Conservation (phyloP, 2,888 invertebrate species). For the Chydorus sphaericus region DNA sequence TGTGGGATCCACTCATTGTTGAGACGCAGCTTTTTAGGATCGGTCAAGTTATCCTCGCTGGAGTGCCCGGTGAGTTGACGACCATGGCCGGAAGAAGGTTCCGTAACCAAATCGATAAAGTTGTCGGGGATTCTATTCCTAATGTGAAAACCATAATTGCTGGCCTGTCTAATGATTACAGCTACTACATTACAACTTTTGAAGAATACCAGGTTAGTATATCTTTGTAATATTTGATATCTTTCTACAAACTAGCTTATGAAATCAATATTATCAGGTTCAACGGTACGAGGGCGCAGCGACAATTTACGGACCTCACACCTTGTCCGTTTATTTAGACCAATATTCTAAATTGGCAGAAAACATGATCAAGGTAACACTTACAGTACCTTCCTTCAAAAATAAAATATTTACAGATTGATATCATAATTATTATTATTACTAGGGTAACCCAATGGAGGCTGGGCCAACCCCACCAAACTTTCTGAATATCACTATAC, state of each 20-base stretch:
- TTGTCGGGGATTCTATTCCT: slow-evolving; percentile 30
- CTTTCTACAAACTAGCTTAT: too few relatives aligned
- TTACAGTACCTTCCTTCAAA: too few relatives aligned
- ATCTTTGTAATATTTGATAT: not conserved
- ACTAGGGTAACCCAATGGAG: slow-evolving; percentile 24
- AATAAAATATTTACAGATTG: too few relatives aligned
- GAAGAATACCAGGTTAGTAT: slow-evolving; percentile 66
- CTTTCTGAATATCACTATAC: slow-evolving; percentile 52
- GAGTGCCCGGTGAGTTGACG: slow-evolving; percentile 86
- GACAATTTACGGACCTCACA: slow-evolving; percentile 82
- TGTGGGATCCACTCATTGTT: slow-evolving; percentile 78
- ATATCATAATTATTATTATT: not conserved
- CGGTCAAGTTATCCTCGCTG: slow-evolving; percentile 48
- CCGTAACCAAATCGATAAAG: slow-evolving; percentile 33
- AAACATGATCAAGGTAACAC: slow-evolving; percentile 42
- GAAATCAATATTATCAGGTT: too few relatives aligned
- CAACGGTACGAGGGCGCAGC: slow-evolving; percentile 92
- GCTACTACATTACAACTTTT: slow-evolving; percentile 76
- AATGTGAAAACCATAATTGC: slow-evolving; percentile 59
- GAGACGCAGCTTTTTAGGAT: slow-evolving; percentile 62
- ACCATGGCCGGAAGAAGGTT: slow-evolving; percentile 81
- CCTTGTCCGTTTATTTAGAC: slow-evolving; percentile 65
- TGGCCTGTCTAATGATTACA: slow-evolving; percentile 76
- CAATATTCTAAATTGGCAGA: slow-evolving; percentile 53
- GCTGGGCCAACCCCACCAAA: slow-evolving; percentile 53